phyloP scores from a whole-genome alignment of 2,113 vertebrate species.

The Ramphastos sulfuratus region DNA sequence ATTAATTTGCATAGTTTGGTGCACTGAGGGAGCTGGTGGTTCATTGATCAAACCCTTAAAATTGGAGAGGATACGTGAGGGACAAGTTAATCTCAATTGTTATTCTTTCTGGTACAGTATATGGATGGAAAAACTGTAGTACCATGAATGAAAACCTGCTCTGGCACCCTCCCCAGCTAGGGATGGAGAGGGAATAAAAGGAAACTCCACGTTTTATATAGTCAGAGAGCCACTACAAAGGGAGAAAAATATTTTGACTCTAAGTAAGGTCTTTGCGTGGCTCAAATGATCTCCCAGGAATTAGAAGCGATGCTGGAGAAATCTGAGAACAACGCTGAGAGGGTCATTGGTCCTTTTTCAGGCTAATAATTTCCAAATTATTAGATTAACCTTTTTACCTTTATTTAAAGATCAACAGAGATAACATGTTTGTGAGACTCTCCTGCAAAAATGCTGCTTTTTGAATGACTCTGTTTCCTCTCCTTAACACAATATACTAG shows the following conservation, averaged over 20 bases:
- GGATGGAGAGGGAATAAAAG: conserved; percentile 55
- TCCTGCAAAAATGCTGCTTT: conserved; percentile 46
- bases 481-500: conserved; percentile 17
- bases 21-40: background rate
- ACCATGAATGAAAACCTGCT: conserved; percentile 2
- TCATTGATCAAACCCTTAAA: background rate
- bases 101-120: background rate
- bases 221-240: conserved; percentile 17
- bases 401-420: conserved; percentile 63
- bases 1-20: background rate
- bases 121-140: conserved; percentile 15
- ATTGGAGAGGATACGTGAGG: background rate
- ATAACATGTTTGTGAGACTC: conserved; percentile 48
- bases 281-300: conserved; percentile 50
- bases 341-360: conserved; percentile 1
- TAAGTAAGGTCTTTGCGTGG: conserved; percentile 5
- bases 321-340: conserved; percentile 28
- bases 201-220: conserved; percentile 52
- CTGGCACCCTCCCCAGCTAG: conserved; percentile 32
- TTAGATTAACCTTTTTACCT: conserved; percentile 58
- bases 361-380: conserved; percentile 50
- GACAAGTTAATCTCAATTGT: background rate
- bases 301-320: conserved; percentile 24
- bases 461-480: conserved; percentile 48
- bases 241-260: conserved; percentile 60